These are phyloP conservation scores for Eupeodes luniger DNA, from an alignment of 2,888 invertebrate genomes.

Conservation along the genomic window DNA sequence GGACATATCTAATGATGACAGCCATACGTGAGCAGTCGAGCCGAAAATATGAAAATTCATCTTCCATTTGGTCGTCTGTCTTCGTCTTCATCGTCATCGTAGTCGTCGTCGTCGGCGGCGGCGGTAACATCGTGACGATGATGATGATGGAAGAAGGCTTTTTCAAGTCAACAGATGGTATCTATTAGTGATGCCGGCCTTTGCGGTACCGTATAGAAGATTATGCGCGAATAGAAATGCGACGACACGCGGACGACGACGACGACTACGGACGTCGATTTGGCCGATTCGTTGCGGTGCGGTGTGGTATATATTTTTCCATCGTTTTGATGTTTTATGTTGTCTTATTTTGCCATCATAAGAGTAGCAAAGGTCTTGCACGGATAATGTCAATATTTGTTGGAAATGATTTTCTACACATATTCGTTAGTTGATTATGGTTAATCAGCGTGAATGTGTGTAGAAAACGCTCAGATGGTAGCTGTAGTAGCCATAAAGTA, in stretches of 20 bases:
- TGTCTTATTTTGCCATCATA: constrained; percentile 15
- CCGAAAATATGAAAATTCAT: constrained; percentile 64
- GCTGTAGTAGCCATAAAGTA: constrained; percentile 20
- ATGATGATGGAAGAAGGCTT: constrained; percentile 38
- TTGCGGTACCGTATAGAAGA: constrained; percentile 60
- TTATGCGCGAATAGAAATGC: constrained; percentile 29
- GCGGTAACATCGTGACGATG: not conserved
- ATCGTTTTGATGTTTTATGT: not conserved
- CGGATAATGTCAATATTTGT: constrained; percentile 76
- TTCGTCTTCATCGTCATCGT: too few species aligned
- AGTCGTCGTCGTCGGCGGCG: not conserved
- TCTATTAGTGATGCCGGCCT: constrained; percentile 53
- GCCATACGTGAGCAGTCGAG: constrained; percentile 63
- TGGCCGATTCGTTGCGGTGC: too few species aligned
- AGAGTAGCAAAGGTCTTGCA: constrained; percentile 73
- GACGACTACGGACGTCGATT: constrained; percentile 8
- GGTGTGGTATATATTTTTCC: constrained; percentile 29
- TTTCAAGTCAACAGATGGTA: constrained; percentile 64
- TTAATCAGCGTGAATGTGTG: constrained; percentile 67
- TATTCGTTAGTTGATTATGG: constrained; percentile 61
- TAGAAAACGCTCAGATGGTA: constrained; percentile 41
- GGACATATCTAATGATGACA: constrained; percentile 38
- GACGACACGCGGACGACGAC: not conserved
- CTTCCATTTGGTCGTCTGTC: constrained; percentile 9
- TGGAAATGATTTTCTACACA: constrained; percentile 70